These are phyloP conservation scores for Scaptomyza montana DNA, from an alignment of 1,140 invertebrate species.

Conservation along the genomic window DNA sequence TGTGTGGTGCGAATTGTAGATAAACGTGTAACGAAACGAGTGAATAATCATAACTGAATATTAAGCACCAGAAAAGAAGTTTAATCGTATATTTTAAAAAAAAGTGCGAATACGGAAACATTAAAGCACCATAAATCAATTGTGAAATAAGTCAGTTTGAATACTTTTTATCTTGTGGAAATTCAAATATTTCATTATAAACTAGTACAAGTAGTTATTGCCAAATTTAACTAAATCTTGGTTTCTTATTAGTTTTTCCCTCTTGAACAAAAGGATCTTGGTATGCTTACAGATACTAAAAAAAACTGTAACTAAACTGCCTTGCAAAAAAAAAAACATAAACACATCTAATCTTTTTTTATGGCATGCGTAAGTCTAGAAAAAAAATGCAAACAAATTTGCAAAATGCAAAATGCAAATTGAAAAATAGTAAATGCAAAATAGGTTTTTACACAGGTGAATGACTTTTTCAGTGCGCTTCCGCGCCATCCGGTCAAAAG, in stretches of 20 bases:
- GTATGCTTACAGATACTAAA: too few relatives aligned
- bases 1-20: conserved; percentile 31
- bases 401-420: conserved; percentile 5
- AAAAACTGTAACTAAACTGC: too few relatives aligned
- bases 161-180: too few relatives aligned
- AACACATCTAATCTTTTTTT: neutral
- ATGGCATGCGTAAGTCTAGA: neutral
- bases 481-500: conserved; percentile 80
- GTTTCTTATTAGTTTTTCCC: too few relatives aligned
- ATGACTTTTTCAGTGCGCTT: conserved; percentile 81
- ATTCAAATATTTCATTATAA: too few relatives aligned
- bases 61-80: neutral
- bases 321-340: too few relatives aligned
- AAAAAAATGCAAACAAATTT: conserved; percentile 35
- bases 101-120: neutral
- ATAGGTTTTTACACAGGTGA: conserved; percentile 75
- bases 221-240: too few relatives aligned
- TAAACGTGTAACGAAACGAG: conserved; percentile 15
- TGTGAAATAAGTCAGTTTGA: neutral
- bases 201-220: too few relatives aligned
- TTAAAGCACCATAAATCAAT: too few relatives aligned
- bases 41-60: conserved; percentile 17
- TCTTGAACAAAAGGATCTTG: too few relatives aligned
- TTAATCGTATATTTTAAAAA: neutral
- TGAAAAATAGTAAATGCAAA: conserved; percentile 44